These are phyloP conservation scores for Plecturocebus donacophilus DNA, from an alignment of 2,113 vertebrate species.

Conservation along the genomic window DNA sequence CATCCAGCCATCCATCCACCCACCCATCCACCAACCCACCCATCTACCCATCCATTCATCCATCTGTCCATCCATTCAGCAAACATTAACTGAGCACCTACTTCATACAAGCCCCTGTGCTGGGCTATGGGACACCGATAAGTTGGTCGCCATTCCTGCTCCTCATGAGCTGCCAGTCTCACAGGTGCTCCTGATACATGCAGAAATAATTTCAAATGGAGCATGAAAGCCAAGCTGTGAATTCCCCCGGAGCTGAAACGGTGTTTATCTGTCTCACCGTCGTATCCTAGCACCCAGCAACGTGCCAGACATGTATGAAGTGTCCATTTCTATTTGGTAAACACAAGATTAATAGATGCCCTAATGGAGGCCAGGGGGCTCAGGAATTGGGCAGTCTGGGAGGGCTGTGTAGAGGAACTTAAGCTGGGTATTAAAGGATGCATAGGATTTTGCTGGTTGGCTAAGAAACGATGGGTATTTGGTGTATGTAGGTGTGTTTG, in stretches of 20 bases:
- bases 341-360: constrained; percentile 31
- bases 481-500: background rate
- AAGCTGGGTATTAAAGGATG: constrained; percentile 31
- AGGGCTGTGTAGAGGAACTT: background rate
- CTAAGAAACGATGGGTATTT: background rate
- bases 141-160: background rate
- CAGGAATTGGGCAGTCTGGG: background rate
- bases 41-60: background rate
- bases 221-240: background rate
- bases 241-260: background rate
- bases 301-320: constrained; percentile 57
- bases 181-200: background rate
- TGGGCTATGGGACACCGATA: background rate
- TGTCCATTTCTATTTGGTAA: constrained; percentile 53
- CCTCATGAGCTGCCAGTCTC: background rate
- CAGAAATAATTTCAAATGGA: background rate
- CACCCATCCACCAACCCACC: too few relatives aligned
- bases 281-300: background rate
- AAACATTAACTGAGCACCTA: background rate
- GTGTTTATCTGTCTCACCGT: background rate
- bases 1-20: background rate
- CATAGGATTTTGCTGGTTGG: constrained; percentile 35
- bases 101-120: background rate
- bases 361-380: background rate
- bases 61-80: background rate